Evolutionary conservation across 1,140 invertebrate genomes (phyloP).

Genomic region (Frieseomelitta varia): DNA sequence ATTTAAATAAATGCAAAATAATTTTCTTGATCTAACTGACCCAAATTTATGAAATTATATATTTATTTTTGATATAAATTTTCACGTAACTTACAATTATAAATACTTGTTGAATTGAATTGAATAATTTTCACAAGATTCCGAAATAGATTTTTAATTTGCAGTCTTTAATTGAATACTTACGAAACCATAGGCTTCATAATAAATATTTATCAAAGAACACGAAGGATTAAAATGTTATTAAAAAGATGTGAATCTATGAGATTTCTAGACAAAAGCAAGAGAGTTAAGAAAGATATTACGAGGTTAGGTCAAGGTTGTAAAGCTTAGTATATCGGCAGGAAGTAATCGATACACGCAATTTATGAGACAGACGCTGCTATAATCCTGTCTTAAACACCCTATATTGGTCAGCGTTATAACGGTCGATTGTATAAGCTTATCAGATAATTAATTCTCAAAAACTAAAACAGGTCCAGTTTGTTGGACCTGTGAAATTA

Average conservation of each 20-base stretch:
- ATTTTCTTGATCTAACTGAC: no score
- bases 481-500: background rate
- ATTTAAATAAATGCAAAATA: no score
- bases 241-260: background rate
- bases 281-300: background rate
- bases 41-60: background rate
- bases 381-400: background rate
- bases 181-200: background rate
- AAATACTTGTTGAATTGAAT: background rate
- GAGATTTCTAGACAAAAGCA: background rate
- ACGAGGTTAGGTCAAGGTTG: conserved; percentile 1
- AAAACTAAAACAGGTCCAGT: background rate
- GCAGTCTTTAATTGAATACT: background rate
- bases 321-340: background rate
- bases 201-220: background rate
- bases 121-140: background rate
- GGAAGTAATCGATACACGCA: conserved; percentile 17
- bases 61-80: background rate
- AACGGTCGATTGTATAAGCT: background rate
- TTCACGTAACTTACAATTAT: background rate
- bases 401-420: background rate
- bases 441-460: background rate
- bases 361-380: background rate
- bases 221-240: background rate
- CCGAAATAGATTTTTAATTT: background rate